phyloP scores from a whole-genome alignment of 2,113 vertebrate species.

The Charadrius vociferus region DNA sequence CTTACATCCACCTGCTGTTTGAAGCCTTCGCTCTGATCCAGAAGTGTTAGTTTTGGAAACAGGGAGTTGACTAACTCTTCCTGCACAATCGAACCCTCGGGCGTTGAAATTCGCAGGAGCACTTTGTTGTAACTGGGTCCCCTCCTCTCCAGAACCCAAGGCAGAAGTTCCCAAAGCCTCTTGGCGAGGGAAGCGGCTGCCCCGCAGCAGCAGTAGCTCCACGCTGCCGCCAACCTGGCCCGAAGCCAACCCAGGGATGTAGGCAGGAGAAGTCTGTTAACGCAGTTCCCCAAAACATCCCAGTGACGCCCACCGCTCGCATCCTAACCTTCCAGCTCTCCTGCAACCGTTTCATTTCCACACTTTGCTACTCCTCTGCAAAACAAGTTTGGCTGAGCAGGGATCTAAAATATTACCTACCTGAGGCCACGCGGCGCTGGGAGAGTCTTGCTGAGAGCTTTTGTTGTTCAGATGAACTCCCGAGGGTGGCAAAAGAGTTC shows the following conservation, averaged over 20 bases:
- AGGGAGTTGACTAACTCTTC: not conserved
- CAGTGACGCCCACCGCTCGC: not conserved
- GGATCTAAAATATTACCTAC: conserved; percentile 29
- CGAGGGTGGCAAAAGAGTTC: conserved; percentile 63
- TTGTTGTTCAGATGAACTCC: conserved; percentile 74
- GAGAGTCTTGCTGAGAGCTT: conserved; percentile 74
- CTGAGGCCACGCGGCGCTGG: conserved; percentile 75
- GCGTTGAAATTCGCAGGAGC: not conserved
- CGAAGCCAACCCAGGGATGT: not conserved
- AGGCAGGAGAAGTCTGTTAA: not conserved
- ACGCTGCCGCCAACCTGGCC: not conserved
- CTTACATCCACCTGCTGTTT: not conserved
- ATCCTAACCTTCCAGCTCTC: not conserved
- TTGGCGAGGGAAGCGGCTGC: not conserved
- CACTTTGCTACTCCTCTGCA: not conserved
- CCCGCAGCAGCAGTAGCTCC: not conserved
- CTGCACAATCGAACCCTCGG: not conserved
- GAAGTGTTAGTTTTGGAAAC: not conserved
- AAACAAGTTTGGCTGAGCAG: not conserved
- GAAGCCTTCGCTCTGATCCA: not conserved
- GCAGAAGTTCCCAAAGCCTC: not conserved
- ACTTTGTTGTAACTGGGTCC: not conserved
- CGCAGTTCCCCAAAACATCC: not conserved
- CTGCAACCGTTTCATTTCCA: rapidly evolving
- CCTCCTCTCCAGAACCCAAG: not conserved